Evolutionary conservation across 2,113 vertebrate genomes (phyloP), one percentile per base, ranked within the genome.

Genomic region (Perca flavescens): DNA sequence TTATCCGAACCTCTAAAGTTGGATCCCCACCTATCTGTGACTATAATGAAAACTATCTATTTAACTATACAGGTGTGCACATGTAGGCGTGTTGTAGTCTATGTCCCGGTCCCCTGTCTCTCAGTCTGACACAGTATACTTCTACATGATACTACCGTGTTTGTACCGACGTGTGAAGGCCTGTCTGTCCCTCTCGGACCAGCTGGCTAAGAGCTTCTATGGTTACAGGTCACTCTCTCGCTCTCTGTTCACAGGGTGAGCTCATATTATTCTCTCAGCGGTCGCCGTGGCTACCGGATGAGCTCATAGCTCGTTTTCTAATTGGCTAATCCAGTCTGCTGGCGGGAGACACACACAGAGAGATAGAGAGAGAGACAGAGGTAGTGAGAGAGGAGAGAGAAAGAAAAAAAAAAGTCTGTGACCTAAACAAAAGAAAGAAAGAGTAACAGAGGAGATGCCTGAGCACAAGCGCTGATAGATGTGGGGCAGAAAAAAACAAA

Each of bases 201-300:
- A 15, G 47, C 50, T 49, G 21, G n/a, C 31, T 73, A 62, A 62
- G 49, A 6, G 67, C 74, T 57, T 63, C 71, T 80, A 6, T 31
- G 74, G 73, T 63, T 74, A 54, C 60, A 66, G 71, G 36, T 79
- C 79, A 47, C 22, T 52, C 40, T 71, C 53, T 67, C 65, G 12
- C 74, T 61, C 67, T 56, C 43, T 36, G 34, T 17, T 74, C 36
- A 40, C 31, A 31, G 50, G 66, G 74, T 77, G 80, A 90, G 84
- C 78, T 86, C 86, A 84, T 63, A 47, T 47, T 67, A 58, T 83
- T 83, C 76, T 74, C 70, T 47, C 72, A 52, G 61, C 13, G 16
- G 82, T 87, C 82, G 4, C 80, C 46, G 57, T 79, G 85, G 83
- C 49, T 72, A 89, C 83, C 21, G 7, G n/a, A 75, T 89, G 90